Evolutionary conservation across 2,113 vertebrate genomes (phyloP), one percentile per base, ranked within the genome.

Genomic region (Falco punctatus): DNA sequence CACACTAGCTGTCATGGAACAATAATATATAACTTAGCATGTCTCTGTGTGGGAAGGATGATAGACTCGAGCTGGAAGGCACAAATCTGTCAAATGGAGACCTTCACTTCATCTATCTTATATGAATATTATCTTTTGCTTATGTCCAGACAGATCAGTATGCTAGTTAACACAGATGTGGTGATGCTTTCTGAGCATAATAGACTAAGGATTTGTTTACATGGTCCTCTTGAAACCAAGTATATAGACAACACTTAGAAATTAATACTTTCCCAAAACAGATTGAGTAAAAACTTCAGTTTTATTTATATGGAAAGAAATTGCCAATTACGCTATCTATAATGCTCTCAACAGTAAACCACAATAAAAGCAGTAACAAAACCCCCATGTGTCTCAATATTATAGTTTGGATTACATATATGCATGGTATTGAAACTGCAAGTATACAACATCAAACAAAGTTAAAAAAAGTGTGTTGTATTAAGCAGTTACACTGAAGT

Each of bases 1-100:
- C 95, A 61, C 96, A 94, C 78, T 61, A 80, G 81, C 96, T 97
- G 97, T 97, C 96, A 96, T 9, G 46, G 64, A 90, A 69, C 81
- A 96, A 90, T 88, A 95, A 86, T 38, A 20, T 40, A 79, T 21
- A 95, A 81, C 62, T 94, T 92, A 80, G 94, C 70, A 30, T 74
- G 52, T 64, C 67, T 93, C 72, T n/a, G 57, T 82, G 86, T 16
- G 89, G 84, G 22, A 93, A 57, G 78, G 86, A 72, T 95, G 95
- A 97, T 94, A 32, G 96, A 42, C 81, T 62, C 4, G 13, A 79
- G 96, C 95, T 96, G 90, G 78, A 51, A 97, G 96, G 97, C 93
- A 94, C 48, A 49, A 27, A 83, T 40, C 79, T 95, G 95, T 94
- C 95, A 93, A 30, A 49, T 23, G 24, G 19, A 52, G 92, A 92